Conservation (phyloP, 2,113 vertebrate species). For the Laterallus jamaicensis region DNA sequence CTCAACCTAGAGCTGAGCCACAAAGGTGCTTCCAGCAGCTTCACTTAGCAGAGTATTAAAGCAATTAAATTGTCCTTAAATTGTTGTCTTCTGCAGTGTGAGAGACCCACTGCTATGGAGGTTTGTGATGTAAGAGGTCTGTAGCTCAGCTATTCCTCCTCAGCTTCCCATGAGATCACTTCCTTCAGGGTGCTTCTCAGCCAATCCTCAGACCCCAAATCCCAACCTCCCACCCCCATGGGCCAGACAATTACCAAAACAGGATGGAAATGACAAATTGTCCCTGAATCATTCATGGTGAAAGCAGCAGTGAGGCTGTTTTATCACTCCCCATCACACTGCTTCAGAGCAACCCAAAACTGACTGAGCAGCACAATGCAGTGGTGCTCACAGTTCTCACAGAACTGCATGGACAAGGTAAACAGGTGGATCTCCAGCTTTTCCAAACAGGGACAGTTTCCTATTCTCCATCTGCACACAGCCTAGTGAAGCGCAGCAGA, state of each 20-base stretch:
- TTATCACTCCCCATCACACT: accelerated
- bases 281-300: too few species aligned
- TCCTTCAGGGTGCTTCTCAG: not conserved
- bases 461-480: not conserved
- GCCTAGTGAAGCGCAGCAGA: accelerated
- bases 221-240: not conserved
- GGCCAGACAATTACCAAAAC: not conserved
- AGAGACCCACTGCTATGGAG: not conserved
- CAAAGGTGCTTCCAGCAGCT: not conserved
- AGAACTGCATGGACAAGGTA: accelerated
- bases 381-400: too few species aligned
- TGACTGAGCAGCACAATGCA: not conserved
- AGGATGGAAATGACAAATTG: not conserved
- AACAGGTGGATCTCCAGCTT: not conserved
- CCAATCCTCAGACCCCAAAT: not conserved
- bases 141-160: not conserved
- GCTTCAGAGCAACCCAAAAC: not conserved
- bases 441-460: not conserved
- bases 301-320: accelerated
- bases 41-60: not conserved
- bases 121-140: not conserved
- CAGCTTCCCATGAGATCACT: not conserved
- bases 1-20: not conserved
- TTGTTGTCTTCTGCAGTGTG: not conserved
- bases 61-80: too few species aligned